Evolutionary conservation across 2,113 vertebrate genomes (phyloP).

Genomic region (Garra rufa): DNA sequence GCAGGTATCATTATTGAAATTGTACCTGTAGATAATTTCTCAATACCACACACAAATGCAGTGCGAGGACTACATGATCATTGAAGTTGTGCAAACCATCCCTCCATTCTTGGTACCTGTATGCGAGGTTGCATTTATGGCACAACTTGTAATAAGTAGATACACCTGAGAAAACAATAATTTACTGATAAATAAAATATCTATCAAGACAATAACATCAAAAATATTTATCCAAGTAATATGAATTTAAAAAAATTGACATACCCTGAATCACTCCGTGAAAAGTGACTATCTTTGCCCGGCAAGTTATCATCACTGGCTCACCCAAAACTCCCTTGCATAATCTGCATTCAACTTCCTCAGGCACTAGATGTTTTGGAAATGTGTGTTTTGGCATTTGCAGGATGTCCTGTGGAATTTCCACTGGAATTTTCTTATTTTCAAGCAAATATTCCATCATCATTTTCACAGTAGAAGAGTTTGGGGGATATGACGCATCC

Average conservation of each 20-base stretch:
- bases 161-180: background rate
- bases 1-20: no score
- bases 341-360: background rate
- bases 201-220: no score
- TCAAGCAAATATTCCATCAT: background rate
- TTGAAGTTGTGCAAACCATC: constrained; percentile 11
- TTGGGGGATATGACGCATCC: background rate
- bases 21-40: background rate
- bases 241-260: background rate
- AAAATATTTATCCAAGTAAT: background rate
- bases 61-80: background rate
- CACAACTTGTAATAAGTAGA: constrained; percentile 13
- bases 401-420: background rate
- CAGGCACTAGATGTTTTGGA: background rate
- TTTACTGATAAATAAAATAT: background rate
- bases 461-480: background rate
- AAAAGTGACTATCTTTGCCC: background rate
- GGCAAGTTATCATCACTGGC: background rate
- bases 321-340: background rate
- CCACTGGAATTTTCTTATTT: background rate
- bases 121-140: constrained; percentile 13
- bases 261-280: constrained; percentile 6
- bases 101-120: background rate
- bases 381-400: background rate
- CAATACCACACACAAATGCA: constrained; percentile 10